phyloP scores from a whole-genome alignment of 2,113 vertebrate species.

The Upupa epops region DNA sequence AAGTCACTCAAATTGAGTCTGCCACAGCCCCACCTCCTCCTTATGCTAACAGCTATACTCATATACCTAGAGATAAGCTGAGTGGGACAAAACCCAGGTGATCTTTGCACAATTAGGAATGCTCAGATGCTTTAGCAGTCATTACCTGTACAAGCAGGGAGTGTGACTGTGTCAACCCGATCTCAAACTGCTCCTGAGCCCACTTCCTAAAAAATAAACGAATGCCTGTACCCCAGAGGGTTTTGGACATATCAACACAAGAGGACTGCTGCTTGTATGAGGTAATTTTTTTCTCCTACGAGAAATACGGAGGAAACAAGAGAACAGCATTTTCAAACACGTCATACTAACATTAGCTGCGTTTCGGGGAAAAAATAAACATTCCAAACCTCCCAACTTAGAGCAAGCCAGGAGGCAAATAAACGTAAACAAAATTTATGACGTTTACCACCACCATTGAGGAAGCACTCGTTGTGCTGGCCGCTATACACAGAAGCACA shows the following conservation, averaged over 20 bases:
- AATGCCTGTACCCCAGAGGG: fast-evolving
- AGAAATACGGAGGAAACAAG: background rate
- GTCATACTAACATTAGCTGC: background rate
- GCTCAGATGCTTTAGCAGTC: background rate
- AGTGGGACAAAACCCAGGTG: background rate
- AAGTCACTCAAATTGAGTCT: background rate
- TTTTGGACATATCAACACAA: background rate
- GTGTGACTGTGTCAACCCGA: background rate
- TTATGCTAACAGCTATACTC: background rate
- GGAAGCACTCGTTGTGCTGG: background rate
- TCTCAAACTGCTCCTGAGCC: background rate
- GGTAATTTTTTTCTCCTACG: fast-evolving
- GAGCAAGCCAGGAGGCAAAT: background rate
- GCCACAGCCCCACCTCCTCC: background rate
- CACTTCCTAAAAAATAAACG: background rate
- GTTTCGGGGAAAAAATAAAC: background rate
- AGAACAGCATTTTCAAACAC: background rate
- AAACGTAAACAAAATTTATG: background rate
- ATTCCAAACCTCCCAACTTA: background rate
- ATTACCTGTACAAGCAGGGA: background rate
- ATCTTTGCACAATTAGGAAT: background rate
- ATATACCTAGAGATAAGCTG: background rate
- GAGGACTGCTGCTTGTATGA: background rate
- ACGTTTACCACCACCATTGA: background rate
- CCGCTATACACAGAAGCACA: background rate